Evolutionary conservation across 2,797 vertebrate species (phyloP).

Genomic region (Argentina silus): DNA sequence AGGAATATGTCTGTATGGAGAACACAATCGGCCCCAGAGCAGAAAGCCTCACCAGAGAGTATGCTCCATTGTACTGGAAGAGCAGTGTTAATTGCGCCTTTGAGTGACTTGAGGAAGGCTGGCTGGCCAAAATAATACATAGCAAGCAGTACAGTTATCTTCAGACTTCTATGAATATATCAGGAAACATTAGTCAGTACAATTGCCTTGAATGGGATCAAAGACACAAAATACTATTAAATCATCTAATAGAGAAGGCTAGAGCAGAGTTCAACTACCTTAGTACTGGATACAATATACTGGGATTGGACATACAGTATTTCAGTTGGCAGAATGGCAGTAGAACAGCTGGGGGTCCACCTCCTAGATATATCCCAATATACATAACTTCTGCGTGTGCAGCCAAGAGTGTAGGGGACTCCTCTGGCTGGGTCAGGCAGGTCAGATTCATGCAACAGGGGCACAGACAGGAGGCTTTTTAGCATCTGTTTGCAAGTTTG

Average conservation of each 20-base stretch:
- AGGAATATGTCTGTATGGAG: conserved; percentile 44
- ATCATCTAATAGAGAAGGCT: neutral
- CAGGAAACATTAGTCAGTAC: neutral
- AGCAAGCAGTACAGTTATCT: neutral
- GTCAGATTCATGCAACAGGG: too few species aligned
- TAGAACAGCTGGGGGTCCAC: too few species aligned
- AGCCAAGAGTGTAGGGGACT: too few species aligned
- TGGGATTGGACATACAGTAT: neutral
- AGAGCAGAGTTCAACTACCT: neutral
- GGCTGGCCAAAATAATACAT: conserved; percentile 36
- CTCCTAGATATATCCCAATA: too few species aligned
- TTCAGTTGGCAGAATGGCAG: neutral
- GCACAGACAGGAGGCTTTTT: too few species aligned
- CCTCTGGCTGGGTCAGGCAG: too few species aligned
- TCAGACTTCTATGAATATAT: neutral
- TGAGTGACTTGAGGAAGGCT: conserved; percentile 43
- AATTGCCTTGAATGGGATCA: too few species aligned
- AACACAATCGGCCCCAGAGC: conserved; percentile 53
- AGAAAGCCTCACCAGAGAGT: conserved; percentile 48
- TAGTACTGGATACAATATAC: neutral
- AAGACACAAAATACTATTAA: too few species aligned
- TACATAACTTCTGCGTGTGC: too few species aligned
- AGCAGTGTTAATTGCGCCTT: conserved; percentile 57
- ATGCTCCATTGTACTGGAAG: conserved; percentile 40
- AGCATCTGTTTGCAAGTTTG: too few species aligned